Evolutionary conservation across 1,140 invertebrate genomes (phyloP).

Genomic region (Polypedilum vanderplanki): DNA sequence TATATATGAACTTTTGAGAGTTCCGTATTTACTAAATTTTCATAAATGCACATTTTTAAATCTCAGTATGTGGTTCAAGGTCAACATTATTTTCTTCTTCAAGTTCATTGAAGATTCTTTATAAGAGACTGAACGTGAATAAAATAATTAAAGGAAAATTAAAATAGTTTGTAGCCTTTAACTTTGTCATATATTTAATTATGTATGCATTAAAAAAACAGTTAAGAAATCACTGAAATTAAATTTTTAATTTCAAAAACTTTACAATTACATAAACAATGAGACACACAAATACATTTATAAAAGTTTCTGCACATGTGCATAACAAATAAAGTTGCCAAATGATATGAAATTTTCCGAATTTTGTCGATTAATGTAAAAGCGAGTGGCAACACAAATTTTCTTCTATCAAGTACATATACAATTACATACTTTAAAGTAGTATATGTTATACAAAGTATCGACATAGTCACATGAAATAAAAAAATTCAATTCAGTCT

Average conservation of each 20-base stretch:
- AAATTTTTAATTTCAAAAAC: not conserved
- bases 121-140: no score
- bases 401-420: not conserved
- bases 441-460: not conserved
- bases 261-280: not conserved
- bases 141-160: constrained; percentile 27
- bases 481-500: not conserved
- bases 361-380: not conserved
- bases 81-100: no score
- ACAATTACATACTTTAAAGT: not conserved
- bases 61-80: no score
- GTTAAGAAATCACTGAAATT: no score
- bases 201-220: no score
- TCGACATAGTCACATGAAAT: not conserved
- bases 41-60: no score
- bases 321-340: not conserved
- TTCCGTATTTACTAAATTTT: no score
- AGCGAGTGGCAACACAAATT: not conserved
- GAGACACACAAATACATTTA: not conserved
- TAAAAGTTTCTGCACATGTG: not conserved
- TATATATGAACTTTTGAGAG: no score
- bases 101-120: no score
- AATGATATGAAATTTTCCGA: not conserved
- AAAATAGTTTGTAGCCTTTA: constrained; percentile 23
- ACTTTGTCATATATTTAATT: constrained; percentile 5